These are phyloP conservation scores for Bergia sp. DNA, from an alignment of 92 coral and sea anemone genomes.

Conservation along the genomic window DNA sequence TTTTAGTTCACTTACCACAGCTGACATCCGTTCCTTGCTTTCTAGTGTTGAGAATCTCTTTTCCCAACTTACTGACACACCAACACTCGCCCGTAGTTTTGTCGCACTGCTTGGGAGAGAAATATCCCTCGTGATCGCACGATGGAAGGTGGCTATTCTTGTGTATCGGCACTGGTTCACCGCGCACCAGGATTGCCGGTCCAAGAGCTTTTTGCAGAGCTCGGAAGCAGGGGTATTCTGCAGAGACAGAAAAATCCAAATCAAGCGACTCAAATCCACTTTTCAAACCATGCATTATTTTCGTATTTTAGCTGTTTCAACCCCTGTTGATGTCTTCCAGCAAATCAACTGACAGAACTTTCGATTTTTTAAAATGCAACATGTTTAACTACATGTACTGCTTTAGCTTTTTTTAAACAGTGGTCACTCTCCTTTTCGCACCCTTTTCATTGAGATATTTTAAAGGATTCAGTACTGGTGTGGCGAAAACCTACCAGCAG, in stretches of 20 bases:
- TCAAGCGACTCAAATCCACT: neutral
- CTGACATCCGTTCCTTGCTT: neutral
- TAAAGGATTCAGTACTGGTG: neutral
- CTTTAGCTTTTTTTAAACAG: too few relatives aligned
- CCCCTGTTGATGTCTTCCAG: too few relatives aligned
- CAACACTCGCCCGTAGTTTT: constrained; percentile 11
- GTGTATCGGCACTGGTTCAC: constrained; percentile 11
- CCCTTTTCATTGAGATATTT: neutral
- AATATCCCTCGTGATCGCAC: constrained; percentile 7
- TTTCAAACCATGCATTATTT: neutral
- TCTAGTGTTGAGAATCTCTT: constrained; percentile 24
- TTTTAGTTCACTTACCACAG: neutral
- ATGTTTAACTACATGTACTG: too few relatives aligned
- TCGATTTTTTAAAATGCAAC: too few relatives aligned
- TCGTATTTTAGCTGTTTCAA: too few relatives aligned
- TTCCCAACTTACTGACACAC: neutral
- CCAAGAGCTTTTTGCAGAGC: constrained; percentile 24
- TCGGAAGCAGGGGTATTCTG: constrained; percentile 38
- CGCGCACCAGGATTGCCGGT: constrained; percentile 32
- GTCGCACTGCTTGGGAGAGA: constrained; percentile 8
- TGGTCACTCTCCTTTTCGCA: neutral
- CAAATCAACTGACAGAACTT: too few relatives aligned
- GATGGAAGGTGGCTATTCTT: neutral
- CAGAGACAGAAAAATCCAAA: neutral
- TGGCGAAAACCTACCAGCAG: neutral